Percentiles rank a stretch among this genome's conserved stretches.
Conservation (phyloP, 2,113 vertebrate species). For the Verasper variegatus region DNA sequence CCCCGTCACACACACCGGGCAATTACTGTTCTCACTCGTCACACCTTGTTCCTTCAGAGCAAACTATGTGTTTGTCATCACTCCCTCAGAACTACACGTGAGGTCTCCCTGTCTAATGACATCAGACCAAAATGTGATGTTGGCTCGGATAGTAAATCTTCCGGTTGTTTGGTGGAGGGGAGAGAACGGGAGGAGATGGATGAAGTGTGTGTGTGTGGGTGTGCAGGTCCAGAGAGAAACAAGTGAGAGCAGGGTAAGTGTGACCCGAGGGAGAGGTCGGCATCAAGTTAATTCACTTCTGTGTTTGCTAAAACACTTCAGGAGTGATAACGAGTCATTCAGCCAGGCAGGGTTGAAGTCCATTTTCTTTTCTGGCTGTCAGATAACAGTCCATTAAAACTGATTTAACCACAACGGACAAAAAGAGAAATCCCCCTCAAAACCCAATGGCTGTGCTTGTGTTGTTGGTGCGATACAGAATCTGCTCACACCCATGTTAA, state of each 20-base stretch:
- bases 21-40: neutral
- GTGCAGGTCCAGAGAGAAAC: too few relatives aligned
- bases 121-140: too few relatives aligned
- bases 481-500: too few relatives aligned
- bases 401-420: neutral
- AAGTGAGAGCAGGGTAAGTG: too few relatives aligned
- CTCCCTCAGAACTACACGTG: too few relatives aligned
- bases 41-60: neutral
- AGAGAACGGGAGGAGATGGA: neutral
- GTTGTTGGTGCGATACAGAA: too few relatives aligned
- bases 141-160: neutral
- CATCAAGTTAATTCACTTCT: slow-evolving; percentile 14
- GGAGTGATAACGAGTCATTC: slow-evolving; percentile 47
- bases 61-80: neutral
- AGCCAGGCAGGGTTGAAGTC: slow-evolving; percentile 47
- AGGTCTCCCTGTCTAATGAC: too few relatives aligned
- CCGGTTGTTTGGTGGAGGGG: neutral
- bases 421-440: neutral
- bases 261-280: slow-evolving; percentile 14
- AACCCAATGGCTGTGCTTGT: neutral
- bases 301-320: slow-evolving; percentile 49
- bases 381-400: slow-evolving; percentile 19
- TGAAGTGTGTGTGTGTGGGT: too few relatives aligned
- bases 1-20: neutral
- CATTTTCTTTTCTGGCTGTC: slow-evolving; percentile 2